phyloP scores from a whole-genome alignment of 2,113 vertebrate genomes.

The Clinocottus analis region DNA sequence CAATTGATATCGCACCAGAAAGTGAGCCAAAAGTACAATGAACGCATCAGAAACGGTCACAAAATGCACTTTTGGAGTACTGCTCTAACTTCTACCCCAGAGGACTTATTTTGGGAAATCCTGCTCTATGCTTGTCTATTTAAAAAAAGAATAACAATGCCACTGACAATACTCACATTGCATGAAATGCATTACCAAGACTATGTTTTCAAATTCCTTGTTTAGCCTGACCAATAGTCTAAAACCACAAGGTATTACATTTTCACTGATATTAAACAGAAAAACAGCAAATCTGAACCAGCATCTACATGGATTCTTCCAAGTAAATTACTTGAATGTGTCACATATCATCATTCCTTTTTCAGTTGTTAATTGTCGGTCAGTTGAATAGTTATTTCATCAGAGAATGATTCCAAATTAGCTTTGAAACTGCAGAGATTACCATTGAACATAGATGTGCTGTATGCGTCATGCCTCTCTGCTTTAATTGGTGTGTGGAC shows the following conservation, averaged over 20 bases:
- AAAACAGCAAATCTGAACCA: neutral
- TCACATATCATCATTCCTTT: too few species aligned
- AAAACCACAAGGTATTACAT: neutral
- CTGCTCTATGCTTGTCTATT: constrained; percentile 16
- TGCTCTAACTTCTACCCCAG: neutral
- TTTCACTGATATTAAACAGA: too few species aligned
- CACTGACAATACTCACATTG: neutral
- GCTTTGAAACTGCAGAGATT: neutral
- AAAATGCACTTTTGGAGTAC: constrained; percentile 22
- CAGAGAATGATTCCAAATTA: constrained; percentile 15
- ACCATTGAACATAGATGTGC: neutral
- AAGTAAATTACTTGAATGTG: neutral
- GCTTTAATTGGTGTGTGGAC: too few species aligned
- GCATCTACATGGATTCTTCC: neutral
- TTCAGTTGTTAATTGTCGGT: neutral
- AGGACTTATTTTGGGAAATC: constrained; percentile 38
- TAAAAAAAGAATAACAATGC: neutral
- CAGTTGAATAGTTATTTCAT: neutral
- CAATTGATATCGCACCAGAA: constrained; percentile 28
- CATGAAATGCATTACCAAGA: too few species aligned
- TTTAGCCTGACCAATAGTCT: neutral
- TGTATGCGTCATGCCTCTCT: neutral
- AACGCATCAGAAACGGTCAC: neutral
- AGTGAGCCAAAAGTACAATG: constrained; percentile 25
- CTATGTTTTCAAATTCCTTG: neutral